Evolutionary conservation across 2,113 vertebrate species (phyloP).

Genomic region (Colistium nudipinnis): DNA sequence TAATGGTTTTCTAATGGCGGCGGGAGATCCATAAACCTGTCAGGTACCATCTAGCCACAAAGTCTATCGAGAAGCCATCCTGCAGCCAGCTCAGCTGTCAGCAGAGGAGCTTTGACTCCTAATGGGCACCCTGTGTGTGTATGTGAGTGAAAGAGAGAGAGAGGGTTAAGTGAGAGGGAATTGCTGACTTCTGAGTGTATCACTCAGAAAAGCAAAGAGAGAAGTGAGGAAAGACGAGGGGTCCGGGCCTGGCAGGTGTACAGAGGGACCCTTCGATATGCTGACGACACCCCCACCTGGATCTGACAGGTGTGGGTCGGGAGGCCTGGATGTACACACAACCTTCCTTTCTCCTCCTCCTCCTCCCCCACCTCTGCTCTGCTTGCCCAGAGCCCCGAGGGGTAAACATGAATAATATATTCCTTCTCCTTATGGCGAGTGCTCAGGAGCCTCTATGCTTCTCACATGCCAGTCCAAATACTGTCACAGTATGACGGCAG

Average conservation of each 20-base stretch:
- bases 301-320: constrained; percentile 53
- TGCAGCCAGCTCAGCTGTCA: constrained; percentile 55
- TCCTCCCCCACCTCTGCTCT: constrained; percentile 9
- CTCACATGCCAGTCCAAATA: constrained; percentile 49
- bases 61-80: constrained; percentile 53
- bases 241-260: constrained; percentile 54
- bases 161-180: not conserved
- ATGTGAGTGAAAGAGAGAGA: too few species aligned
- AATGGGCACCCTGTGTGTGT: constrained; percentile 45
- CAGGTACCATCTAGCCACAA: constrained; percentile 21
- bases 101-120: constrained; percentile 46
- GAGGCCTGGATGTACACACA: constrained; percentile 25
- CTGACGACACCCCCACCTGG: constrained; percentile 44
- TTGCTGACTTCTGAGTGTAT: constrained; percentile 31
- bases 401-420: constrained; percentile 76
- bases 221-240: constrained; percentile 35
- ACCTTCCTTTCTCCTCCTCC: not conserved
- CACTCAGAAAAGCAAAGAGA: constrained; percentile 46
- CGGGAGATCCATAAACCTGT: constrained; percentile 54
- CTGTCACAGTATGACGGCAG: constrained; percentile 34
- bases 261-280: constrained; percentile 34
- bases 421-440: constrained; percentile 52
- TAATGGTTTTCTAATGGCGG: constrained; percentile 40
- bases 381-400: constrained; percentile 56
- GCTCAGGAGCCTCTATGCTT: constrained; percentile 47